These are phyloP conservation scores for Monopterus albus DNA, from an alignment of 2,113 vertebrate species.

Conservation along the genomic window DNA sequence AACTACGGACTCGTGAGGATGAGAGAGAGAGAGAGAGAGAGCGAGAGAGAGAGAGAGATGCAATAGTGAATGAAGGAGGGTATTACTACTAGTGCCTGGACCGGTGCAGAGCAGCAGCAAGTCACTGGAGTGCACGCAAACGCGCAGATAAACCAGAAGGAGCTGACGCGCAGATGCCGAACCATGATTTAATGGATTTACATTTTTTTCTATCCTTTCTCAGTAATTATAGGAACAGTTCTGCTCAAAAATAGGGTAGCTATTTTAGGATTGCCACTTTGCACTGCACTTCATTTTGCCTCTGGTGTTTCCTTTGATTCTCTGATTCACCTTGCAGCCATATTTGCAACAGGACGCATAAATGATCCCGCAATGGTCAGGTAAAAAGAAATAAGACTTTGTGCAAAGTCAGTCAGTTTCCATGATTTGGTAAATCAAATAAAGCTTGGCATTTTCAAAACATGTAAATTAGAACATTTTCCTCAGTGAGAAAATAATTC, in stretches of 20 bases:
- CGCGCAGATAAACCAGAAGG: constrained; percentile 58
- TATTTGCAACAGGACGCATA: constrained; percentile 59
- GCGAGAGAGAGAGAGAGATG: constrained; percentile 50
- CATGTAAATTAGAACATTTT: constrained; percentile 1
- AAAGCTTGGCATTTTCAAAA: not conserved
- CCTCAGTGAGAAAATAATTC: not conserved
- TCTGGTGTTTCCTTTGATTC: constrained; percentile 42
- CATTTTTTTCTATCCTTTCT: constrained; percentile 18
- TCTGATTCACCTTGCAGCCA: constrained; percentile 63
- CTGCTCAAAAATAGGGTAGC: constrained; percentile 31
- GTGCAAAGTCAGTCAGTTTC: constrained; percentile 5
- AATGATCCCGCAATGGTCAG: constrained; percentile 64
- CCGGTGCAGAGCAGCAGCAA: constrained; percentile 69
- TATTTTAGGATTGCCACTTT: constrained; percentile 44
- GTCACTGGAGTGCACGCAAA: constrained; percentile 59
- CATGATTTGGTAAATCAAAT: constrained; percentile 5
- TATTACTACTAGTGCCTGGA: constrained; percentile 70
- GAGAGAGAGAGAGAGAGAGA: constrained; percentile 25
- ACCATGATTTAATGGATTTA: constrained; percentile 57
- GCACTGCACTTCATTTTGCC: constrained; percentile 32
- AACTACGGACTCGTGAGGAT: constrained; percentile 68
- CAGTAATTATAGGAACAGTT: constrained; percentile 22
- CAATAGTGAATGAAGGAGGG: constrained; percentile 73
- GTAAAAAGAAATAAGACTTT: constrained; percentile 56
- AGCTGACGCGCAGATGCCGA: constrained; percentile 60